Evolutionary conservation across 1,140 invertebrate species (phyloP).

Genomic region (Penaeus chinensis): DNA sequence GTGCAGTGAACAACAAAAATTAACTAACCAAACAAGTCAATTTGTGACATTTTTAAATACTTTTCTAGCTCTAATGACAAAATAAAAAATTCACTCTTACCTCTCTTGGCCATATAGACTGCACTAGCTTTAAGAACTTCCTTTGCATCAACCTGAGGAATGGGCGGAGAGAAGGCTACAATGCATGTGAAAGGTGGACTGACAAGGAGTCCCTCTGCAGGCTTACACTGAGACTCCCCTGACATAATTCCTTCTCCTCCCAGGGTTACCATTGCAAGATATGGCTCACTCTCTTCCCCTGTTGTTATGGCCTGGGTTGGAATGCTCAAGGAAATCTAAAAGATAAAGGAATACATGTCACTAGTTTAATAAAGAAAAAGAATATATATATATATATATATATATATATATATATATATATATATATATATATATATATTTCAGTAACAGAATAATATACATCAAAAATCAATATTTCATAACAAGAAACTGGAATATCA

Average conservation of each 20-base stretch:
- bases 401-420: too few species aligned
- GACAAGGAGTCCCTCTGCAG: neutral
- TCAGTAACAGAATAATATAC: neutral
- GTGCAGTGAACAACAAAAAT: neutral
- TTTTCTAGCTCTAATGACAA: too few species aligned
- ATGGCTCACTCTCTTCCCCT: constrained; percentile 10
- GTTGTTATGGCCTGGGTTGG: constrained; percentile 36
- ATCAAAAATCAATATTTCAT: neutral
- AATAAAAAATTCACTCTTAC: neutral
- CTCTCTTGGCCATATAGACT: constrained; percentile 35
- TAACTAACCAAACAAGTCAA: neutral
- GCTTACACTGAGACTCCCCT: neutral
- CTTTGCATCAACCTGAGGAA: constrained; percentile 30
- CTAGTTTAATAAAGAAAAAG: too few species aligned
- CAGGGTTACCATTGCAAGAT: constrained; percentile 31
- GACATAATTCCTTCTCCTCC: constrained; percentile 15
- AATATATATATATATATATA: too few species aligned
- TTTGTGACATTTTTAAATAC: neutral
- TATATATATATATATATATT: too few species aligned
- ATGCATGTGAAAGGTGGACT: constrained; percentile 47
- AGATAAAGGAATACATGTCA: neutral
- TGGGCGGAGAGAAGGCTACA: constrained; percentile 6
- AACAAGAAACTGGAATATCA: neutral
- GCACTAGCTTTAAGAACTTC: constrained; percentile 31
- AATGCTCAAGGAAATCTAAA: constrained; percentile 33